Evolutionary conservation across 2,888 invertebrate species (phyloP), one percentile per base, ranked within the genome.

Genomic region (Strigamia crassipes): DNA sequence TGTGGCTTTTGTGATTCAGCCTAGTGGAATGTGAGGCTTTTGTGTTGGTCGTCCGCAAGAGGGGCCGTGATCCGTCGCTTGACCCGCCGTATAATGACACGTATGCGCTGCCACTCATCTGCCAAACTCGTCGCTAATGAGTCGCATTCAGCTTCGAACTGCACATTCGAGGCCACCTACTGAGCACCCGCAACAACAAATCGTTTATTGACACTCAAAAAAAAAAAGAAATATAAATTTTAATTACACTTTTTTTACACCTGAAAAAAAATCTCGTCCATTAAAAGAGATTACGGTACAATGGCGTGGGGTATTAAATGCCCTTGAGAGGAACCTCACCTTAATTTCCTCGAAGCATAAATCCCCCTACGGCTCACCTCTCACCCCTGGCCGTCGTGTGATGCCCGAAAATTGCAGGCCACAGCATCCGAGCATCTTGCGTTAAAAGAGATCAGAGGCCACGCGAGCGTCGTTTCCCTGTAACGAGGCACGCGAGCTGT

Each of bases 391-490:
- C 6, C 6, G 61, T 61, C 21, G 18, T 51, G 51, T 61, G 61
- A 61, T 61, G 61, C 23, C 18, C 61, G 61, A 61, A 61, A 61
- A 61, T 61, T 61, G 61, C 23, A 61, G 61, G 61, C 61, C 61
- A 23, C 61, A 61, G 61, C 61, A 61, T 61, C 61, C 61, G 21
- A 23, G 61, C 61, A 61, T 61, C 61, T 61, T 61, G 61, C 21
- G 61, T 61, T 61, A 23, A n/a, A n/a, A 61, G 61, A 61, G 61
- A 23, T 61, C 61, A 61, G 61, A 61, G 61, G 61, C 61, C 61
- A 61, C 23, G 61, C 61, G 61, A 61, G 61, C 23, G 23, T 61
- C 61, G 61, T 61, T 61, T 23, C 23, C 61, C 61, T 10, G 23
- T 61, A 61, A 61, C 23, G 61, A 61, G 61, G 23, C 61, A 61